A percentile compares a stretch with the other conserved stretches of the same genome.
phyloP scores from a whole-genome alignment of 2,888 invertebrate species.

The Esperia sulphurella region DNA sequence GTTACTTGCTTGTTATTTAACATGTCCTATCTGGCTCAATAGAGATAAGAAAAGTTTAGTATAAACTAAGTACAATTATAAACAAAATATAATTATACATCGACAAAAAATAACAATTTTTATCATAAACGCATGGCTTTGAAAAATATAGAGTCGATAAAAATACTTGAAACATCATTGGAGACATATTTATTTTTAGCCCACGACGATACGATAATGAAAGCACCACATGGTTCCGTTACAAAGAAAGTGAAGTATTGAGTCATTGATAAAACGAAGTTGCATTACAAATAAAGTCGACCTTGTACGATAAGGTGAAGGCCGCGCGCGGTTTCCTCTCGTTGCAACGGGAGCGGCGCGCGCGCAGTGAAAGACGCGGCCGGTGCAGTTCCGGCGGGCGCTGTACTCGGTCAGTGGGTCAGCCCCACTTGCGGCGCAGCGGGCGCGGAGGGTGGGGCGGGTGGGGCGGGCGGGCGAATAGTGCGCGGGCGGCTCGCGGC shows the following conservation, averaged over 20 bases:
- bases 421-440: conserved; percentile 46
- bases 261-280: conserved; percentile 11
- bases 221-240: not conserved
- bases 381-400: conserved; percentile 69
- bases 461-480: conserved; percentile 17
- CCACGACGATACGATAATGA: too few species aligned
- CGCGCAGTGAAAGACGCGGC: conserved; percentile 46
- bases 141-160: too few species aligned
- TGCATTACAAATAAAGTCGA: conserved; percentile 37
- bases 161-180: too few species aligned
- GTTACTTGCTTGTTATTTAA: too few species aligned
- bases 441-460: conserved; percentile 18
- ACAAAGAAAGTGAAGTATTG: not conserved
- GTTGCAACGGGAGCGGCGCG: conserved; percentile 58
- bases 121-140: too few species aligned
- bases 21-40: too few species aligned
- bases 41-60: too few species aligned
- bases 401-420: conserved; percentile 77
- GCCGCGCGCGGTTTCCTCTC: conserved; percentile 64
- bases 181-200: too few species aligned
- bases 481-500: conserved; percentile 20
- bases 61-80: too few species aligned
- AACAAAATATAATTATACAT: too few species aligned
- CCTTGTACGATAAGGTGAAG: conserved; percentile 70
- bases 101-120: too few species aligned